Percentiles rank a stretch among this genome's conserved stretches.
Evolutionary conservation across 2,113 vertebrate genomes (phyloP).

Genomic region (Catharus minimus): DNA sequence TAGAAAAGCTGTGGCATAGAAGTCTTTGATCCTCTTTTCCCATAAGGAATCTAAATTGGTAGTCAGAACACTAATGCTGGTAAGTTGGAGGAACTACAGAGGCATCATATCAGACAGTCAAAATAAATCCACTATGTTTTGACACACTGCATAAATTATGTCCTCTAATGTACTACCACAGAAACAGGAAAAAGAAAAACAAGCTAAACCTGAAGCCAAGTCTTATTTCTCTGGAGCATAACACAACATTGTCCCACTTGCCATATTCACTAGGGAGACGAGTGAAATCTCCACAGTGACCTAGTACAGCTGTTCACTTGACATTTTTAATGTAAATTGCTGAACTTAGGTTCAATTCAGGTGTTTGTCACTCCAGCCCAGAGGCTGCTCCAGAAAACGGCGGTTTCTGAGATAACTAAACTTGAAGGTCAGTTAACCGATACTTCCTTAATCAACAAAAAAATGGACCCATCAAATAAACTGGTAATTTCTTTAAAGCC

Average conservation of each 20-base stretch:
- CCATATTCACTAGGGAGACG: not conserved
- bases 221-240: not conserved
- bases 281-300: not conserved
- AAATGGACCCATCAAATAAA: not conserved
- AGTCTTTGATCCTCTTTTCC: not conserved
- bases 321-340: not conserved
- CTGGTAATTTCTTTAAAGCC: not conserved
- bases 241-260: accelerated
- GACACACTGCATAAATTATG: not conserved
- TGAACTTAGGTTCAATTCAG: not conserved
- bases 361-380: not conserved
- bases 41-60: not conserved
- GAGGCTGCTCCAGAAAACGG: not conserved
- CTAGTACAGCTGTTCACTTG: not conserved
- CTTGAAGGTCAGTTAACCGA: not conserved
- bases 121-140: constrained; percentile 1
- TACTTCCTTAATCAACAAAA: not conserved
- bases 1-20: not conserved
- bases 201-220: not conserved
- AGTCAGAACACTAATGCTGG: not conserved
- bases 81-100: not conserved
- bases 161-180: not conserved
- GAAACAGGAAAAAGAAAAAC: not conserved
- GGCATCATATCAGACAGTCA: not conserved
- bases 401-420: not conserved